Conservation (phyloP, 2,113 vertebrate genomes). For the Microcebus murinus region DNA sequence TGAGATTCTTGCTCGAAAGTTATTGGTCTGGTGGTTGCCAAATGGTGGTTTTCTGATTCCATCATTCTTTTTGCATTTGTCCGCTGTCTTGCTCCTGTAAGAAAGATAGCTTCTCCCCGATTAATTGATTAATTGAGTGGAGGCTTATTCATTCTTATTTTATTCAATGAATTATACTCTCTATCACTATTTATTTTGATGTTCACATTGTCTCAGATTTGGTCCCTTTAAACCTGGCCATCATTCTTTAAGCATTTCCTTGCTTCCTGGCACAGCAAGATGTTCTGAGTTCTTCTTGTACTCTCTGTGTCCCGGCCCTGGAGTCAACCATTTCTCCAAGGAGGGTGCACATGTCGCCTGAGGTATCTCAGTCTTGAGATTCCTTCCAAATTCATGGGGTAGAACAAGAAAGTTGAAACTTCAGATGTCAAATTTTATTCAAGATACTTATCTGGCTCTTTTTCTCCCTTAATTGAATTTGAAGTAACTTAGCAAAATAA, state of each 20-base stretch:
- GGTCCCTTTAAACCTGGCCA: neutral
- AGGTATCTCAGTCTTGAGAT: neutral
- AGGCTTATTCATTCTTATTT: neutral
- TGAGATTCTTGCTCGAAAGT: neutral
- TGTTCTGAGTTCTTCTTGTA: neutral
- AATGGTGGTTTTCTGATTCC: conserved; percentile 4
- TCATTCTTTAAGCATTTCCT: neutral
- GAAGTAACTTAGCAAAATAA: neutral
- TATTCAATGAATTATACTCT: neutral
- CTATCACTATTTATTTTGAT: neutral
- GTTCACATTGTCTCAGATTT: neutral
- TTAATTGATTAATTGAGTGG: neutral
- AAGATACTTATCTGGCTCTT: neutral
- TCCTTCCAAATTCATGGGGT: neutral
- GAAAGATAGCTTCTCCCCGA: neutral
- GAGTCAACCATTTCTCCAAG: conserved; percentile 9
- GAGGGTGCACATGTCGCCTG: neutral
- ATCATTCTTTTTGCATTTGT: neutral
- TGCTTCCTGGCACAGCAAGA: neutral
- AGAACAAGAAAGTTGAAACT: neutral
- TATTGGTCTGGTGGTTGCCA: neutral
- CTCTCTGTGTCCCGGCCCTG: neutral
- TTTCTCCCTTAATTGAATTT: neutral
- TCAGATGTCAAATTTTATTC: neutral
- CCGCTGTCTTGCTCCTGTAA: neutral